Evolutionary conservation across 2,797 vertebrate genomes (phyloP), one percentile per base, ranked within the genome.

Genomic region (Galago senegalensis): DNA sequence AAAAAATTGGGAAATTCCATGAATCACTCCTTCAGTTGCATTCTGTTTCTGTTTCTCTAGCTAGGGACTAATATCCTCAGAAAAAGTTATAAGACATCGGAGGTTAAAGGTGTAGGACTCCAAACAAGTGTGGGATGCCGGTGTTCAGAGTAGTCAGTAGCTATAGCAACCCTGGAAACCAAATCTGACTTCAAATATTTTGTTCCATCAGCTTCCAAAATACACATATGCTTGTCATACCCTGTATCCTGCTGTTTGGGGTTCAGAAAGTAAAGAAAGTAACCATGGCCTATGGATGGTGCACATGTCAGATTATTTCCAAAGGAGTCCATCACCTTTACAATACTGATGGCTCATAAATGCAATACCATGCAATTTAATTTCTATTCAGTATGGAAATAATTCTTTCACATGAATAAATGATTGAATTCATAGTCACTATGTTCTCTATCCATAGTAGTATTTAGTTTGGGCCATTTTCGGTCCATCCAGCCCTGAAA

Each of bases 131-230:
- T 5, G 3, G 13, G 53, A 83, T 70, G 7, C 61, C 69, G 5
- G 14, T 87, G 2, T 81, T 94, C 70, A 67, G 0, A 21, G 46
- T 37, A 79, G 87, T 87, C 46, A 29, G 49, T 34, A 91, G 34
- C 91, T 81, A 79, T 46, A 58, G 67, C 34, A 89, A 87, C 72
- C 61, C 63, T 89, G 77, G n/a, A 49, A 84, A 75, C 25, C 53
- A 58, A 82, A 89, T 95, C 86, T 87, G n/a, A 89, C 40, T 86
- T 83, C 80, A 94, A 94, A 87, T 85, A 85, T 88, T 80, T 87
- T 93, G 79, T 93, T 69, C 90, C 87, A 88, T 86, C 37, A 75
- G 34, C 27, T 94, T 34, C 67, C 25, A 89, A 85, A 94, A 89
- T 72, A 82, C 4, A 53, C 63, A 37, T 85, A 70, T 29, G 37